Base-by-base conservation (phyloP, 1,140 invertebrate species). In the Mycetomoellerius zeteki region DNA sequence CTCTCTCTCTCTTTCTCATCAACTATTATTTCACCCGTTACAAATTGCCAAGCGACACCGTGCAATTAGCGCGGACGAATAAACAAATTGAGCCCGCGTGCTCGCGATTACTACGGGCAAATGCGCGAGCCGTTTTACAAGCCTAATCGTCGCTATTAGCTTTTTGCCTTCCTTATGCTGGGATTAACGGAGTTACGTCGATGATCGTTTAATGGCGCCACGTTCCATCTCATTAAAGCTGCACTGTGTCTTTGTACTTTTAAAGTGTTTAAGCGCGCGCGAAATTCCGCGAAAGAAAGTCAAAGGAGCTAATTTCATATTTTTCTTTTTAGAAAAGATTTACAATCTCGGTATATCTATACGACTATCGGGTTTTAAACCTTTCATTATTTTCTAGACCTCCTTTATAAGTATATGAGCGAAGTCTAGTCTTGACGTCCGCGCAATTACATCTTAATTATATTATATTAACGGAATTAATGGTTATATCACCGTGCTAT, bases 81-180 rank as follows among this genome's bases (percentile, higher is more conserved):
- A 84, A 73, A 84, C 80, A 84, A 84, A 84, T 73, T 56, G 69
- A 56, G 69, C 19, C 27, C 37, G 67, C 69, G 67, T 43, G 21
- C 37, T 24, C 67, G 54, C 37, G 80, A 58, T 60, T 60, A 50
- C 19, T n/a, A 16, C 37, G 19, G 19, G 24, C 21, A 19, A 58
- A 2, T 65, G 21, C 33, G 16, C 47, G 14, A 4, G 7, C 14
- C 24, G 67, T 37, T 84, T 82, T 73, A 73, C 54, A 62, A 50
- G 54, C 37, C 69, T 84, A 84, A 84, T 84, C 69, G 19, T 60
- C 80, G 69, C 69, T 62, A 73, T 84, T 84, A 84, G 69, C 80
- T 84, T 84, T 84, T 84, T 73, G 19, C 16, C 52, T 72, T 73
- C 37, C 37, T 84, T 52, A 82, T 10, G 30, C 27, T 27, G 37